Evolutionary conservation across 1,140 invertebrate genomes (phyloP), one percentile per base, ranked within the genome.

Genomic region (Panagrolaimus sp.): DNA sequence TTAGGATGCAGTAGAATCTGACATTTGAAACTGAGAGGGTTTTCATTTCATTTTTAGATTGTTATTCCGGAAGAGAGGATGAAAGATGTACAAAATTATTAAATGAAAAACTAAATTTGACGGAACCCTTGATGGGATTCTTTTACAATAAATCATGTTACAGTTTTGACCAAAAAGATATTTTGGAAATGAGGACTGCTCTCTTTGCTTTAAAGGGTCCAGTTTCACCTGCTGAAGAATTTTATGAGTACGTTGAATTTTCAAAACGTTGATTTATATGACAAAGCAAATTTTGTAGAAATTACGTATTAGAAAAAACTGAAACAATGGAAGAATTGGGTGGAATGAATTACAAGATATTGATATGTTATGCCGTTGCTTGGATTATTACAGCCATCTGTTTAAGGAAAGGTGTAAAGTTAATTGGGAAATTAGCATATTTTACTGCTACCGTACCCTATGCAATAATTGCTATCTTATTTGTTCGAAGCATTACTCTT

Each of bases 301-400:
- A 70, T 63, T 77, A 78, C 43, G 76, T 77, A 1, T 61, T 77
- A 14, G 76, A 77, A 44, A 76, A 76, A 20, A 75, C 71, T 11
- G 23, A 43, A 1, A 66, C 66, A 38, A 73, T 76, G 43, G 74
- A 76, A n/a, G 27, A 44, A n/a, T 64, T 65, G 8, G 76, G 74
- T 0, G 76, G 77, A 9, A 27, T 76, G 7, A 76, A 76, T 57
- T 73, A 51, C 25, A 76, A 76, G 67, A 73, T 77, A 3, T 53
- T 69, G 11, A 42, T 63, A 8, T 74, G 77, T 13, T 62, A 75
- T 13, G 65, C 66, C 8, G 20, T 77, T 43, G 72, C 71, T 9
- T 76, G 75, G 75, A 66, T 66, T 16, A 9, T 76, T 14, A 76
- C 76, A 9, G 72, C 63, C 9, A 23, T 79, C 9, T 68, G 66